Base-by-base conservation (phyloP, 1,140 invertebrate genomes). In the Bradysia coprophila region DNA sequence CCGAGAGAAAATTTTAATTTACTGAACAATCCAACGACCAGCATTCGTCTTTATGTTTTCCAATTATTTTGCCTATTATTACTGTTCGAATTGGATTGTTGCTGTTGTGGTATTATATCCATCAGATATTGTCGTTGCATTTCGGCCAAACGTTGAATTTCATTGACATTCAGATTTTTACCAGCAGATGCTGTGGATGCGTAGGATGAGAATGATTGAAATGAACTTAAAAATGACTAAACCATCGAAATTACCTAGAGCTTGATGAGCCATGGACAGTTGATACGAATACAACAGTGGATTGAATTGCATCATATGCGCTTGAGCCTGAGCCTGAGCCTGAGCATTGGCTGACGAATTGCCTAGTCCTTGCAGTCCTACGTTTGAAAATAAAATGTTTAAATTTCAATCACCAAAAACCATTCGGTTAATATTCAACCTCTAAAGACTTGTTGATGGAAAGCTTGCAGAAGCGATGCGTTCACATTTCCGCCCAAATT, bases 71-170 rank as follows among this genome's bases (percentile, higher is more conserved):
- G 57, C 43, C 57, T 57, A 53, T 53, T 59, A 19, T 51, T 56
- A 38, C 54, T 54, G 8, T 6, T 8, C 9, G 20, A 22, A 22
- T 54, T 47, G 34, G 54, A 55, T 31, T 56, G 57, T 16, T 52
- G 53, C 44, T 59, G 57, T 42, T 57, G 72, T n/a, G 88, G 86
- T 51, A 95, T 92, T 87, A 95, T 93, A 59, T 97, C 91, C 21
- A 95, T 71, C 46, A 97, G 69, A 72, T 94, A 95, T 65, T 96
- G 91, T 37, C 91, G 73, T 63, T 97, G 92, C 34, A 94, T 64
- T 56, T 95, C 90, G 13, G 80, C 80, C 38, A 83, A 78, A 50
- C 82, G 68, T 57, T 85, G 83, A 49, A 87, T 65, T 44, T 87
- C 83, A 1, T 74, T 77, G 46, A 76, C 57, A 51, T 70, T 75